Conservation (phyloP, 2,888 invertebrate genomes). For the Epicampocera succincta region DNA sequence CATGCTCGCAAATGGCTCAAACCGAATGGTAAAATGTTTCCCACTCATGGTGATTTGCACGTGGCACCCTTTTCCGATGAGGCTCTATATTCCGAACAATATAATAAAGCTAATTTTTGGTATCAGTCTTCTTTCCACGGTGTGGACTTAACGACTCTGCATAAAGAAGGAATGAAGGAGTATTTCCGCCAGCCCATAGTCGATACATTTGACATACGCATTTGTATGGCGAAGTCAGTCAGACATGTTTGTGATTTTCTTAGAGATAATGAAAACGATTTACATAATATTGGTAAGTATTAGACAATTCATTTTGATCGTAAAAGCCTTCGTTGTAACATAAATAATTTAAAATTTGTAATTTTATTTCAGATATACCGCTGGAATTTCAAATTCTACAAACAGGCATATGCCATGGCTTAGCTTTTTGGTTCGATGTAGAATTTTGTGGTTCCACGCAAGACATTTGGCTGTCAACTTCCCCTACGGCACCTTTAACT, state of each 20-base stretch:
- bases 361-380: slow-evolving; percentile 87
- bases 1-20: slow-evolving; percentile 99
- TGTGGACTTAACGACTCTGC: slow-evolving; percentile 95
- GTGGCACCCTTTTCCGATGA: slow-evolving; percentile 99
- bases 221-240: slow-evolving; percentile 96
- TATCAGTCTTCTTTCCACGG: slow-evolving; percentile 99
- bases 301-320: neutral
- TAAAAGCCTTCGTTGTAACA: neutral
- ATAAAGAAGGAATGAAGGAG: slow-evolving; percentile 96
- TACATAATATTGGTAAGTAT: slow-evolving; percentile 90
- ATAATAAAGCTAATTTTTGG: slow-evolving; percentile 99
- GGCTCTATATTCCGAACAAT: slow-evolving; percentile 98
- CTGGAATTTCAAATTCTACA: slow-evolving; percentile 95
- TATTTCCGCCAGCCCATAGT: slow-evolving; percentile 99
- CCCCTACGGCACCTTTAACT: slow-evolving; percentile 98
- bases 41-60: slow-evolving; percentile 97
- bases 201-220: slow-evolving; percentile 98
- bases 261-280: slow-evolving; percentile 94
- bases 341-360: neutral
- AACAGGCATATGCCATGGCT: slow-evolving; percentile 96
- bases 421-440: slow-evolving; percentile 99
- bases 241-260: slow-evolving; percentile 97
- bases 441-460: slow-evolving; percentile 95
- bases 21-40: slow-evolving; percentile 97
- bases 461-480: slow-evolving; percentile 97